These are phyloP conservation scores for Diplolepis rosae DNA, from an alignment of 2,888 invertebrate species.

Conservation along the genomic window DNA sequence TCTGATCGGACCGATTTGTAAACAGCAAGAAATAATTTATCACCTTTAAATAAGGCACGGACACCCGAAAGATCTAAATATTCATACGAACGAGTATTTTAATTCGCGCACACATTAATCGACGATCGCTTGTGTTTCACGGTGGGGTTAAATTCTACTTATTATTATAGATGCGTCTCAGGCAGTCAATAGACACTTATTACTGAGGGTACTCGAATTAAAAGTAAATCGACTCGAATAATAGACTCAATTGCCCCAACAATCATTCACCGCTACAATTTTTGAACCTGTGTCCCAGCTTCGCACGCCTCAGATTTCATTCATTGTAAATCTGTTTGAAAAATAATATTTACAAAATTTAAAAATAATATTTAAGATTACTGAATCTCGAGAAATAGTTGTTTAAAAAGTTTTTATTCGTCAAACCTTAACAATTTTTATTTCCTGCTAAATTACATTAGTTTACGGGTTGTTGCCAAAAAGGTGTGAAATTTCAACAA, in stretches of 20 bases:
- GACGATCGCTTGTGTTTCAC: constrained; percentile 39
- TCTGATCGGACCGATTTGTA: background rate
- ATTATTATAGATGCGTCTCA: constrained; percentile 38
- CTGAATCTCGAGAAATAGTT: no score
- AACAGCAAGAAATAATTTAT: background rate
- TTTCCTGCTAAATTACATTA: no score
- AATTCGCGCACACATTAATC: background rate
- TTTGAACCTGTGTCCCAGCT: background rate
- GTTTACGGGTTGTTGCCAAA: no score
- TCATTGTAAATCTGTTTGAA: background rate
- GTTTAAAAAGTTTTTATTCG: no score
- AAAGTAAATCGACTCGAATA: constrained; percentile 26
- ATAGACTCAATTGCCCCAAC: constrained; percentile 16
- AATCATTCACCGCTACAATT: background rate
- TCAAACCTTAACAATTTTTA: no score
- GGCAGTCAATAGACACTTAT: constrained; percentile 15
- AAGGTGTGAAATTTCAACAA: no score
- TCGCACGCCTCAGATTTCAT: background rate
- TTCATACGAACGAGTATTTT: background rate
- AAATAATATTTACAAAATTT: no score
- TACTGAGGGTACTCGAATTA: constrained; percentile 8
- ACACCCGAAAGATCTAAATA: background rate
- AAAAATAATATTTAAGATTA: no score
- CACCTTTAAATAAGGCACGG: background rate
- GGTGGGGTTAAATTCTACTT: constrained; percentile 45